Conservation (phyloP, 2,888 invertebrate genomes). For the Tiliacea aurago region DNA sequence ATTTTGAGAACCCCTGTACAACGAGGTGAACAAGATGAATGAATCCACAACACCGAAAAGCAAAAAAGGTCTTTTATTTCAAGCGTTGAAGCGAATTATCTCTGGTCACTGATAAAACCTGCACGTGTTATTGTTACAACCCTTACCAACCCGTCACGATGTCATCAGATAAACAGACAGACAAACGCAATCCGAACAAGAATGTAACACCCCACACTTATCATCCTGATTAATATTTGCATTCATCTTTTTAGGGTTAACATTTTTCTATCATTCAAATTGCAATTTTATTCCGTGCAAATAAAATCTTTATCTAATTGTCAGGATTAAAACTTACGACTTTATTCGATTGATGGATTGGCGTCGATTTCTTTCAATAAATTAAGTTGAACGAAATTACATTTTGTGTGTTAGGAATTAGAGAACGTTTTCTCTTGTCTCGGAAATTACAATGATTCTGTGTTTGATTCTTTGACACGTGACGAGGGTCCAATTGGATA, state of each 20-base stretch:
- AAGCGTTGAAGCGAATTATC: constrained; percentile 67
- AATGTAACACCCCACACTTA: constrained; percentile 73
- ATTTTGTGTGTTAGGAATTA: constrained; percentile 19
- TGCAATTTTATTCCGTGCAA: constrained; percentile 23
- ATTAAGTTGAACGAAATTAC: constrained; percentile 11
- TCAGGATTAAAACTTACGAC: constrained; percentile 41
- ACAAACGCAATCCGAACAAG: constrained; percentile 70
- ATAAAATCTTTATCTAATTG: constrained; percentile 45
- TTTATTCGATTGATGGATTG: constrained; percentile 41
- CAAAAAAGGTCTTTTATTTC: constrained; percentile 53
- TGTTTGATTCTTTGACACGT: constrained; percentile 79
- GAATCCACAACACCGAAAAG: constrained; percentile 24
- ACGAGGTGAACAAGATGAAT: constrained; percentile 41
- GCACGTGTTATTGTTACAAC: constrained; percentile 75
- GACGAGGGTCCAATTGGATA: constrained; percentile 81
- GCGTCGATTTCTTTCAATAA: constrained; percentile 47
- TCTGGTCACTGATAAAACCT: constrained; percentile 72
- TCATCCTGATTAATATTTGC: constrained; percentile 79
- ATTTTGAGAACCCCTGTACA: background rate
- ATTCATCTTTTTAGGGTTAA: constrained; percentile 76
- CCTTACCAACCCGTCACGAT: constrained; percentile 69
- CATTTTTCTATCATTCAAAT: constrained; percentile 28
- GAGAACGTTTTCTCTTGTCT: constrained; percentile 51
- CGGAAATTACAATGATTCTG: constrained; percentile 61
- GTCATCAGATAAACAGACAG: constrained; percentile 76